Percentiles rank a stretch among this genome's conserved stretches.
Conservation (phyloP, 2,113 vertebrate genomes). For the Pyrgilauda ruficollis region DNA sequence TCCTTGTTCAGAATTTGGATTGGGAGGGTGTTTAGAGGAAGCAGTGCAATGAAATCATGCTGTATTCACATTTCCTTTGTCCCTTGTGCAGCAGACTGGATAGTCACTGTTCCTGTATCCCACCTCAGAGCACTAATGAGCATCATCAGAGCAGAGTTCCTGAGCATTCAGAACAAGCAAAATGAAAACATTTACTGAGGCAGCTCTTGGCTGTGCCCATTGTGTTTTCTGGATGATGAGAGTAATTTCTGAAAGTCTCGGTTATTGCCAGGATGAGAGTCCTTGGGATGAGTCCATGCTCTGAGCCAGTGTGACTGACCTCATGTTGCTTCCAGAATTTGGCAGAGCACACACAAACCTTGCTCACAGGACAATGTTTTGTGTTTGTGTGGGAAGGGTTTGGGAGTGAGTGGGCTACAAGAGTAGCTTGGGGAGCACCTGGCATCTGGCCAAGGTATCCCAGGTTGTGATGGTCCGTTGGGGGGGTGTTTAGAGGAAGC, state of each 20-base stretch:
- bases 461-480: background rate
- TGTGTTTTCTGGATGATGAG: background rate
- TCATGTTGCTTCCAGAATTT: background rate
- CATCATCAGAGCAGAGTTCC: background rate
- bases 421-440: background rate
- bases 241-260: background rate
- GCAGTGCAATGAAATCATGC: background rate
- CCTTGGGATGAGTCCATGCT: background rate
- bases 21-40: background rate
- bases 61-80: background rate
- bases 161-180: background rate
- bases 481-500: background rate
- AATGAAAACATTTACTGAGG: background rate
- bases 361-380: fast-evolving
- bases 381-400: background rate
- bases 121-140: background rate
- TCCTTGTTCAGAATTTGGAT: background rate
- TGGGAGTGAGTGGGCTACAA: background rate
- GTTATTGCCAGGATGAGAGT: background rate
- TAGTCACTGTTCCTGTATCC: background rate
- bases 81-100: background rate
- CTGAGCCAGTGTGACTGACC: background rate
- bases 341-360: background rate
- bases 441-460: background rate
- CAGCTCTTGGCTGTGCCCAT: background rate